Evolutionary conservation across 2,797 vertebrate genomes (phyloP), one percentile per base, ranked within the genome.

Genomic region (Cyprinodon diabolis): DNA sequence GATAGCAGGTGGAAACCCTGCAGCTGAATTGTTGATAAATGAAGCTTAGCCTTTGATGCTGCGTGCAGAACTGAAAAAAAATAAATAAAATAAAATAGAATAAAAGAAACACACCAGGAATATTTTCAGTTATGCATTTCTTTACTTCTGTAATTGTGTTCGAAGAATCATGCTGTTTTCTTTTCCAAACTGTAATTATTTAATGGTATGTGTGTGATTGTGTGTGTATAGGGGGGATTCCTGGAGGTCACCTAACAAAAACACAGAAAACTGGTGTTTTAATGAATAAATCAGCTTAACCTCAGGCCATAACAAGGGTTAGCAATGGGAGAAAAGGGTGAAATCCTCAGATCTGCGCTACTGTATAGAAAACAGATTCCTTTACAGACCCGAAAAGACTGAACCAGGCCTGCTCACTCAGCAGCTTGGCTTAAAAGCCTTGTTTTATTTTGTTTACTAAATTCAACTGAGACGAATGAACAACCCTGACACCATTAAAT

Each of bases 201-300:
- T n/a, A 17, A 8, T 23, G 8, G 10, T 1, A n/a, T n/a, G 37
- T n/a, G 19, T 37, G 37, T 30, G 30, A 30, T 30, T 30, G 30
- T 30, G 30, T 30, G 30, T 30, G 30, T 30, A 30, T 30, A 30
- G 30, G 30, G 30, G 30, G 30, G 30, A 30, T 30, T 30, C 30
- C 30, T 30, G 30, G 30, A 30, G 30, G 30, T 30, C 1, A 30
- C 30, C 30, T 30, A 11, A 62, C 1, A 49, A 19, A 12, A 62
- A 62, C 19, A 21, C 35, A 12, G 17, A 21, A 62, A 62, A 6
- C 17, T 0, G 4, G 30, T 30, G 30, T 30, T 62, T 17, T 4
- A 62, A 62, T 62, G 94, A 85, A n/a, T 48, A 94, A 93, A 62
- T 1, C 78, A 40, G 0, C 0, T 55, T 49, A 0, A 54, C 83